Percentiles rank a stretch among this genome's conserved stretches.
Conservation (phyloP, 1,140 invertebrate species). For the Ceratina japonica region DNA sequence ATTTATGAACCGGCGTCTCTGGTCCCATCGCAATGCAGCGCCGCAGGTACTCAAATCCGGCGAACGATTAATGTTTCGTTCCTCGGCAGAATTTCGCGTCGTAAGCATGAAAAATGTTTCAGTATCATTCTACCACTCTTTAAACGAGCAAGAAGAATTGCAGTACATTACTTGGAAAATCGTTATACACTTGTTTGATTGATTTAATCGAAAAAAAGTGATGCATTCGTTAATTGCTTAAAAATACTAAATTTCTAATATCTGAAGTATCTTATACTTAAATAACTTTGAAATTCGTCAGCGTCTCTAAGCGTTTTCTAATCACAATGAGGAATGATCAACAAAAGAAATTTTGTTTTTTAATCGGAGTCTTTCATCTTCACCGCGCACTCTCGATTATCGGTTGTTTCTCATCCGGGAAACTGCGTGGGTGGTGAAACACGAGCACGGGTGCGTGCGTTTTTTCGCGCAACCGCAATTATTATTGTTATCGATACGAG, state of each 20-base stretch:
- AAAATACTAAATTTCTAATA: too few species aligned
- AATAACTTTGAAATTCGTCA: too few species aligned
- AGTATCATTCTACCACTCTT: neutral
- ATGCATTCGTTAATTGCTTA: too few species aligned
- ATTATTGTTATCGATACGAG: conserved; percentile 28
- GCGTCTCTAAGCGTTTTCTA: too few species aligned
- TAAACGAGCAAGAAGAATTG: neutral
- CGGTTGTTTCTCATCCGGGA: neutral
- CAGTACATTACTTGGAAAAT: neutral
- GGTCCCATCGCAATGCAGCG: conserved; percentile 1
- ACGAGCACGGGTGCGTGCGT: conserved; percentile 1
- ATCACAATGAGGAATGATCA: too few species aligned
- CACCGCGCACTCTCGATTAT: neutral
- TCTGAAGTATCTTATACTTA: too few species aligned
- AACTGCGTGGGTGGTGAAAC: conserved; percentile 29
- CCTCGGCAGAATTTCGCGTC: conserved; percentile 52
- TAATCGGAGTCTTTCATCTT: neutral
- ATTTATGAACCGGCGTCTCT: conserved; percentile 62
- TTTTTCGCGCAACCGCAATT: conserved; percentile 10
- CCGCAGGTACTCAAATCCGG: conserved; percentile 34
- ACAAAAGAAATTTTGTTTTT: too few species aligned
- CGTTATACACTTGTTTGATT: neutral
- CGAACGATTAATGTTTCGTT: conserved; percentile 62
- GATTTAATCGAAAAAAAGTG: too few species aligned
- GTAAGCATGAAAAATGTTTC: conserved; percentile 62